Percentiles rank a stretch among this genome's conserved stretches.
These are phyloP conservation scores for Ramphastos sulfuratus DNA, from an alignment of 2,113 vertebrate species.

Conservation along the genomic window DNA sequence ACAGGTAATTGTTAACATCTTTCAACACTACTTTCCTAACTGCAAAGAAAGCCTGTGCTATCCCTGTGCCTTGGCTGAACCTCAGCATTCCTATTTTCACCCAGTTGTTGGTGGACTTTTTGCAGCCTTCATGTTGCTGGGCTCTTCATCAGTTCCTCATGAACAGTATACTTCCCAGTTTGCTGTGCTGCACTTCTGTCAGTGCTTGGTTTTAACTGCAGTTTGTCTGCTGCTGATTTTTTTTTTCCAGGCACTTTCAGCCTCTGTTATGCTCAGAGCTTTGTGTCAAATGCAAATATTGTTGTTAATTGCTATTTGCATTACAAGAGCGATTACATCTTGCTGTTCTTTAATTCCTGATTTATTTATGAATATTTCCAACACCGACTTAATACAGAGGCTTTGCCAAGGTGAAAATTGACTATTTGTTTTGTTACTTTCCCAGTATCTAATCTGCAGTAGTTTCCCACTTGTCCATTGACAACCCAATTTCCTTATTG, in stretches of 20 bases:
- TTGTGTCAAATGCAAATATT: conserved; percentile 53
- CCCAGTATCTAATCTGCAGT: neutral
- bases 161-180: neutral
- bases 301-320: conserved; percentile 55
- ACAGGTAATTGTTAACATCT: neutral
- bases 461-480: neutral
- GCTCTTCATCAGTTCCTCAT: neutral
- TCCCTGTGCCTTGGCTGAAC: neutral
- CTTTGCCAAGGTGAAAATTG: conserved; percentile 39
- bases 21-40: neutral
- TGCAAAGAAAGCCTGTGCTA: fast-evolving
- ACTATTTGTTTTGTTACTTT: conserved; percentile 26
- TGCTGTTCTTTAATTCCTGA: conserved; percentile 32
- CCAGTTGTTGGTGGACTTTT: neutral
- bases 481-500: neutral
- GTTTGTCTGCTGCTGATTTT: conserved; percentile 12
- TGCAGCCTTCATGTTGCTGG: fast-evolving
- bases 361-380: conserved; percentile 56
- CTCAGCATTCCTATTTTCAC: neutral
- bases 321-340: conserved; percentile 3
- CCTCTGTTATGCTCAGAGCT: conserved; percentile 28
- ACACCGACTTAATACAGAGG: neutral
- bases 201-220: neutral
- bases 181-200: neutral
- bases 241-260: neutral